A percentile compares a stretch with the other conserved stretches of the same genome.
These are phyloP conservation scores for Fulmarus glacialis DNA, from an alignment of 2,113 vertebrate genomes.

Conservation along the genomic window DNA sequence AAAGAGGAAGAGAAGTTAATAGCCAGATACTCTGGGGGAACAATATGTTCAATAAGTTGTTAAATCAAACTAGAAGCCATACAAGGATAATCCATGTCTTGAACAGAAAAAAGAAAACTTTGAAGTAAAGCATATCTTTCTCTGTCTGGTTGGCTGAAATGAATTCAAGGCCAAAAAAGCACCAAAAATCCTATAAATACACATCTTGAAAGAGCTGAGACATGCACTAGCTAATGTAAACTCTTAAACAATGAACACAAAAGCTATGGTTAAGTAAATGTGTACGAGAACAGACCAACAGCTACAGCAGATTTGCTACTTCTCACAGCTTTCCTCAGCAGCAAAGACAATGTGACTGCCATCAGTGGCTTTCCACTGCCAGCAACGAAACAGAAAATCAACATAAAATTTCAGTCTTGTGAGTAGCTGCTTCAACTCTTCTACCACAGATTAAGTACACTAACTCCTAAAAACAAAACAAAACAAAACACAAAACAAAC, in stretches of 20 bases:
- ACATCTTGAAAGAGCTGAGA: background rate
- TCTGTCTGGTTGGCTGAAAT: background rate
- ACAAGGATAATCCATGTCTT: background rate
- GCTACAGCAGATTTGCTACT: background rate
- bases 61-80: background rate
- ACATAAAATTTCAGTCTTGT: background rate
- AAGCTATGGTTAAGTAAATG: background rate
- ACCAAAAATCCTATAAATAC: background rate
- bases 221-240: background rate
- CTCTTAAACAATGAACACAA: background rate
- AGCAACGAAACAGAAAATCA: background rate
- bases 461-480: background rate
- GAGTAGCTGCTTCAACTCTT: background rate
- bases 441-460: background rate
- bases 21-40: background rate
- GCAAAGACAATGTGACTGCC: background rate
- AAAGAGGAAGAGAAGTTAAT: background rate
- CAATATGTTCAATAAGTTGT: accelerated
- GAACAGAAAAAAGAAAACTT: background rate
- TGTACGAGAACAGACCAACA: background rate
- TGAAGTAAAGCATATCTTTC: background rate
- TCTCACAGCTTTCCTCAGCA: background rate
- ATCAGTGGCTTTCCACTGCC: background rate
- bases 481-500: too few species aligned
- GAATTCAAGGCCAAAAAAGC: background rate